These are phyloP conservation scores for Pungitius pungitius DNA, from an alignment of 2,113 vertebrate species.

Conservation along the genomic window DNA sequence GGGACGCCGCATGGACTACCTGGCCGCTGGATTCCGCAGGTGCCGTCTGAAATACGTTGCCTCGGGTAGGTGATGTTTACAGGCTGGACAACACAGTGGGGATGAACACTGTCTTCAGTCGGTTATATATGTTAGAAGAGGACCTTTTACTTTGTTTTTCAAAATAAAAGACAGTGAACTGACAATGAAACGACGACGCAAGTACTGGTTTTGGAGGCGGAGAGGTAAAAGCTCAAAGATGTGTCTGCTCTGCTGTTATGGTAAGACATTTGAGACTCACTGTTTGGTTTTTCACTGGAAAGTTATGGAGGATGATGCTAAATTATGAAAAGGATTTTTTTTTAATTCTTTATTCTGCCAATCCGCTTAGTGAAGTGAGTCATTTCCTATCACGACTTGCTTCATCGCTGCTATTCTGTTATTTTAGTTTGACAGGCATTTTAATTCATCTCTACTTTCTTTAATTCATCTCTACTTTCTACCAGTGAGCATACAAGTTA, in stretches of 20 bases:
- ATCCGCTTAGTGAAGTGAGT: slow-evolving; percentile 22
- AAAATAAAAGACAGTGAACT: slow-evolving; percentile 51
- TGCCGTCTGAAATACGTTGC: slow-evolving; percentile 29
- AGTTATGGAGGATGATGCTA: not conserved
- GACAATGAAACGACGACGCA: slow-evolving; percentile 77
- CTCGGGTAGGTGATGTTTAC: slow-evolving; percentile 67
- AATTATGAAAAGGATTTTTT: not conserved
- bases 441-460: slow-evolving; percentile 15
- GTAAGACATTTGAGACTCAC: slow-evolving; percentile 49
- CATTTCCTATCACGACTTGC: slow-evolving; percentile 1
- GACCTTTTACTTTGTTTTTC: not conserved
- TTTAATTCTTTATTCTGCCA: not conserved
- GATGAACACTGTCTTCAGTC: slow-evolving; percentile 15
- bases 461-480: not conserved
- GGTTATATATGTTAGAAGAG: not conserved
- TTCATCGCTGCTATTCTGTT: slow-evolving; percentile 8
- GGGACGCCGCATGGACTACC: slow-evolving; percentile 63
- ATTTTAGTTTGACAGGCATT: slow-evolving; percentile 6
- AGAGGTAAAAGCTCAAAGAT: slow-evolving; percentile 75
- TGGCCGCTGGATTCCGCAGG: slow-evolving; percentile 37
- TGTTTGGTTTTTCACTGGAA: slow-evolving; percentile 9
- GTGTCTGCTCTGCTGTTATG: slow-evolving; percentile 73
- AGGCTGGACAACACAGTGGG: slow-evolving; percentile 11
- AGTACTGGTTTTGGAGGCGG: slow-evolving; percentile 82
- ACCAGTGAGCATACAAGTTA: slow-evolving; percentile 1